Evolutionary conservation across 1,140 invertebrate species (phyloP).

Genomic region (Drosophila burlai): DNA sequence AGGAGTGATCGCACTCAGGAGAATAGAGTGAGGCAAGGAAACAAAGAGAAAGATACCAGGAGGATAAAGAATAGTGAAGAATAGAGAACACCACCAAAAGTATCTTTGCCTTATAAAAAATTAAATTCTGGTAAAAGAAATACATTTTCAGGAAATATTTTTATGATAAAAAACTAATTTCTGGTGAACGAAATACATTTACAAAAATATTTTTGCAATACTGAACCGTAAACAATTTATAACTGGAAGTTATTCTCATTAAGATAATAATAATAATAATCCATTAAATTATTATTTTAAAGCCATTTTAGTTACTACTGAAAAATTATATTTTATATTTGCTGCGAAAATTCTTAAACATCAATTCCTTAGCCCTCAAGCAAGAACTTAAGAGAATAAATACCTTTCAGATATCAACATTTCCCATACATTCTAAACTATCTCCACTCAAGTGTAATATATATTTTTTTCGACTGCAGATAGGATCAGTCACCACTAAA

Average conservation of each 20-base stretch:
- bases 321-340: neutral
- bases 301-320: too few species aligned
- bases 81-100: neutral
- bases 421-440: neutral
- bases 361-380: neutral
- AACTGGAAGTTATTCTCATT: rapidly evolving
- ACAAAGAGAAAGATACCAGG: neutral
- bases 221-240: neutral
- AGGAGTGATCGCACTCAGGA: conserved; percentile 6
- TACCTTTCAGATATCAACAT: neutral
- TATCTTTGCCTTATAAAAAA: neutral
- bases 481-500: conserved; percentile 44
- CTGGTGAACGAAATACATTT: neutral
- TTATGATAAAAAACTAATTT: neutral
- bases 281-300: neutral
- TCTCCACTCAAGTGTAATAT: too few species aligned
- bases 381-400: too few species aligned
- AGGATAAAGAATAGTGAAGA: conserved; percentile 2
- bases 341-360: neutral
- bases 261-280: neutral
- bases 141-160: neutral
- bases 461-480: conserved; percentile 25
- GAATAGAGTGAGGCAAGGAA: neutral
- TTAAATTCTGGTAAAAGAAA: too few species aligned
- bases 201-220: neutral